Evolutionary conservation across 2,888 invertebrate genomes (phyloP), one percentile per base, ranked within the genome.

Genomic region (Megaustenia siamemsis): DNA sequence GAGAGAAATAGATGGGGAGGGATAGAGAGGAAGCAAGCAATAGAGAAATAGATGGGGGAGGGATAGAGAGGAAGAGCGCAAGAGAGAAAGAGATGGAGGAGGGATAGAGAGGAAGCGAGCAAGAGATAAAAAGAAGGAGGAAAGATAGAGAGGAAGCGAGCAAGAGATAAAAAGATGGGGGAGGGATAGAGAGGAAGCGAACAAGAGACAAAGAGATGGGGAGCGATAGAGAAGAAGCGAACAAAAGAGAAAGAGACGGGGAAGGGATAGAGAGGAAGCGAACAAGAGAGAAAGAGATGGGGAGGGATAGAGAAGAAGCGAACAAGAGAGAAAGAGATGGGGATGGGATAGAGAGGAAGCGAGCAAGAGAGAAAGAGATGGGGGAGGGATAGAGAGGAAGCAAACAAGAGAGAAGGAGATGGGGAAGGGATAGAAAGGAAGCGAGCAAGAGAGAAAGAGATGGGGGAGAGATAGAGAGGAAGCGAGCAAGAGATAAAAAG

Each of bases 21-120:
- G 18, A 40, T 24, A 45, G 12, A 40, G 75, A 40, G n/a, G 24
- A 24, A 75, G 49, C 15, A 28, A 75, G 49, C 12, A 40, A 45
- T 10, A 75, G 43, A 75, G 43, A 75, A 40, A 40, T 18, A 75
- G 75, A 40, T n/a, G n/a, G n/a, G n/a, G n/a, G 49, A 75, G 49
- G 40, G 43, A 45, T 10, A 75, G 43, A 75, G 43, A 75, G 43
- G 40, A 40, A 75, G 75, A 40, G n/a, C 18, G 75, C 15, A 49
- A 75, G 43, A 40, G 49, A 75, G 40, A 75, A 40, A 75, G 75
- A 75, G 49, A 75, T 15, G 21, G n/a, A 10, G 32, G 15, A 32
- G 69, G 10, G 32, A 12, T 69, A 32, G 40, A 40, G 32, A 45
- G 49, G 45, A 75, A 75, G 40, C 6, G 45, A 40, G 49, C 10